Evolutionary conservation across 1,140 invertebrate genomes (phyloP).

Genomic region (Arion vulgaris): DNA sequence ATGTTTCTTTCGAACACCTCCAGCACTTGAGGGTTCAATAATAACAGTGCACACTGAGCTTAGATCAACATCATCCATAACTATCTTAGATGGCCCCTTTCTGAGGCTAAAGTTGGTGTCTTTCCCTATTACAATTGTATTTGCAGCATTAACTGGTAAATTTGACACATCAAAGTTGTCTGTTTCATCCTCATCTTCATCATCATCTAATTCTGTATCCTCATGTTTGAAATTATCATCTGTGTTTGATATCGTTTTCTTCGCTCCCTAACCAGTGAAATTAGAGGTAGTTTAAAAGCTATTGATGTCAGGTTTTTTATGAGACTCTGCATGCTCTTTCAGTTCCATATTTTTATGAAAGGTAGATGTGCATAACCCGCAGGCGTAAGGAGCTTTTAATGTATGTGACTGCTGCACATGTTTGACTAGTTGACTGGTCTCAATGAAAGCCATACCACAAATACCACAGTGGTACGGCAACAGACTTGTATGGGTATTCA

Average conservation of each 20-base stretch:
- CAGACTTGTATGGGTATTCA: slow-evolving; percentile 6
- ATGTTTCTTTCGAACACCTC: slow-evolving; percentile 29
- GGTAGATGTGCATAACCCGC: slow-evolving; percentile 14
- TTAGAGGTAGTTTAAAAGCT: not conserved
- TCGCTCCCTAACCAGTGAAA: not conserved
- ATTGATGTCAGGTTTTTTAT: slow-evolving; percentile 9
- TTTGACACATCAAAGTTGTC: not conserved
- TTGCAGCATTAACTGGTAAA: not conserved
- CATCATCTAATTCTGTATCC: slow-evolving; percentile 7
- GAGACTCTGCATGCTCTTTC: not conserved
- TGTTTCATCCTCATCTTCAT: not conserved
- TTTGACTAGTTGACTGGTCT: slow-evolving; percentile 3
- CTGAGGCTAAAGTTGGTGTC: slow-evolving; percentile 17
- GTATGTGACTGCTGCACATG: slow-evolving; percentile 18
- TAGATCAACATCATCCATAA: slow-evolving; percentile 33
- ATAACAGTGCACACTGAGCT: slow-evolving; percentile 21
- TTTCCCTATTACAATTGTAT: slow-evolving; percentile 7
- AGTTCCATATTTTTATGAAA: slow-evolving; percentile 15
- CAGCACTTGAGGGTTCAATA: slow-evolving; percentile 29
- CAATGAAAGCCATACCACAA: slow-evolving; percentile 19
- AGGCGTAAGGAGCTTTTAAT: slow-evolving; percentile 8
- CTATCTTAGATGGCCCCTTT: slow-evolving; percentile 29
- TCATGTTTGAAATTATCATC: slow-evolving; percentile 2
- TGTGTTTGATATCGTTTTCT: not conserved
- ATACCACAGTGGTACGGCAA: slow-evolving; percentile 23